Evolutionary conservation across 1,140 invertebrate genomes (phyloP), one percentile per base, ranked within the genome.

Genomic region (Drosophila paulistorum): DNA sequence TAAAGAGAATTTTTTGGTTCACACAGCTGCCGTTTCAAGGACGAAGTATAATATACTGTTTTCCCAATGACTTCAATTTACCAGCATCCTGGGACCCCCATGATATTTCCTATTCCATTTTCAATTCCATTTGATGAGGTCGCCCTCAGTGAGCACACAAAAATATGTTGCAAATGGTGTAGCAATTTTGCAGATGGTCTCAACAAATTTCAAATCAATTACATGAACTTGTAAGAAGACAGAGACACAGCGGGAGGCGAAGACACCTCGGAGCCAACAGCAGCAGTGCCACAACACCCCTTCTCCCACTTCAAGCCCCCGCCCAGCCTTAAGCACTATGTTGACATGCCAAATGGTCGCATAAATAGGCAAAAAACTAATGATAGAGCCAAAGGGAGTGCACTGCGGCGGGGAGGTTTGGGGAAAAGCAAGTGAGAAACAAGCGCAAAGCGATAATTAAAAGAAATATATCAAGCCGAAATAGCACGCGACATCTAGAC

Each of bases 401-500:
- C 30, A 30, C 30, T 30, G 30, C 0, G 30, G 5, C 30, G 42
- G 4, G n/a, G 3, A 14, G 10, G 0, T 20, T 6, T 26, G 3
- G 9, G 4, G 42, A 14, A 11, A 5, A 37, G 10, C 13, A 57
- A 62, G 51, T 65, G 72, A 7, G 51, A 68, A 68, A 63, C 45
- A 65, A 68, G 65, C 73, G 73, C 71, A 65, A 11, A 33, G 42
- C 54, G 37, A 65, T 76, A 76, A 76, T 76, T 76, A 76, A 76
- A 76, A 76, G 76, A 67, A 60, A 76, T 70, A 76, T 76, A 59
- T 59, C 57, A 67, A 60, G 66, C 42, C 42, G 42, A 65, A 57
- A 76, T 45, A 76, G 74, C 74, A 76, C 73, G 74, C 74, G 74
- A 76, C 74, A 76, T 76, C 74, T 76, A 76, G 73, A 76, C 74